Percentiles rank a stretch among this genome's conserved stretches.
These are phyloP conservation scores for Synanthedon formicaeformis DNA, from an alignment of 2,888 invertebrate species.

Conservation along the genomic window DNA sequence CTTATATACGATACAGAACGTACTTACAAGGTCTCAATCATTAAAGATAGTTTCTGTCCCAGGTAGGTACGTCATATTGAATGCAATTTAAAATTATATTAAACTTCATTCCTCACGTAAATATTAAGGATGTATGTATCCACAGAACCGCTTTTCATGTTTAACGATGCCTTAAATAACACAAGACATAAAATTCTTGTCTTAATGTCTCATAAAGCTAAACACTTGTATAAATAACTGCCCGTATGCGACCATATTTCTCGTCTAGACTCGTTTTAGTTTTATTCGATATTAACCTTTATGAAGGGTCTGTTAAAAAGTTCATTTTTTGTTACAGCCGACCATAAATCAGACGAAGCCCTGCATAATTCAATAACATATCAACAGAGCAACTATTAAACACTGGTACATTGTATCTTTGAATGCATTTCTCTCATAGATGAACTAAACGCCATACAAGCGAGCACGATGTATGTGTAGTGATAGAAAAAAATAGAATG, in stretches of 20 bases:
- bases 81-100: not conserved
- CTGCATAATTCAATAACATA: conserved; percentile 43
- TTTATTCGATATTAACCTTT: conserved; percentile 10
- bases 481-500: conserved; percentile 42
- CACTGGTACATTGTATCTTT: conserved; percentile 34
- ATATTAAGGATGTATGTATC: conserved; percentile 2
- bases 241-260: conserved; percentile 18
- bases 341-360: conserved; percentile 37
- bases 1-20: too few relatives aligned
- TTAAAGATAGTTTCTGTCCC: too few relatives aligned
- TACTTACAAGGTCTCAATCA: too few relatives aligned
- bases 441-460: conserved; percentile 16
- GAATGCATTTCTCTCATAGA: conserved; percentile 33
- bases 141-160: conserved; percentile 28
- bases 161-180: conserved; percentile 42
- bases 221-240: conserved; percentile 42
- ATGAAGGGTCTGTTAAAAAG: conserved; percentile 6
- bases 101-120: not conserved
- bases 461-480: conserved; percentile 31
- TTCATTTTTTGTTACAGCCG: conserved; percentile 28
- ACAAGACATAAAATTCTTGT: conserved; percentile 32
- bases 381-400: conserved; percentile 45
- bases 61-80: not conserved
- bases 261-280: conserved; percentile 13
- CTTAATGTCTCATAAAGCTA: conserved; percentile 40